Evolutionary conservation across 2,888 invertebrate genomes (phyloP).

Genomic region (Yponomeuta plumbellus): DNA sequence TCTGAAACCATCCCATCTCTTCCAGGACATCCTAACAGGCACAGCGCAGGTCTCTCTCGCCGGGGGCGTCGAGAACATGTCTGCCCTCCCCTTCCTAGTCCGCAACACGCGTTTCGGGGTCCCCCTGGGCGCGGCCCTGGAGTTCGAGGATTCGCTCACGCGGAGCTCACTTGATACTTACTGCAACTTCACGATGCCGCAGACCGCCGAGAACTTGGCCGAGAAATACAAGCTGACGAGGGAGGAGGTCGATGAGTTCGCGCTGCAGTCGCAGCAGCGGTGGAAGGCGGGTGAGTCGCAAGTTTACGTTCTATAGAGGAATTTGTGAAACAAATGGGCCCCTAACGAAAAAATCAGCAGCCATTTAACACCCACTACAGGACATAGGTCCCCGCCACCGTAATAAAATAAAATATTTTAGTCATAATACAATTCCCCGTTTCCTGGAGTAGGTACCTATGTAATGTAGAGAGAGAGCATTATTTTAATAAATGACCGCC

Average conservation of each 20-base stretch:
- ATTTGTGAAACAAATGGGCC: not conserved
- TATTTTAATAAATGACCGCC: no score
- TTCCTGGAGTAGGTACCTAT: no score
- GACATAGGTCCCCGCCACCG: no score
- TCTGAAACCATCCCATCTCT: not conserved
- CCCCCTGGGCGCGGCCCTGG: constrained; percentile 82
- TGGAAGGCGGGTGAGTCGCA: constrained; percentile 86
- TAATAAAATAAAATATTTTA: no score
- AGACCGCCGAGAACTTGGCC: constrained; percentile 95
- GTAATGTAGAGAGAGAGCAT: no score
- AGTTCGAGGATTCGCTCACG: constrained; percentile 87
- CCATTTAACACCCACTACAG: no score
- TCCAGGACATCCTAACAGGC: constrained; percentile 88
- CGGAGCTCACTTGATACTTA: constrained; percentile 87
- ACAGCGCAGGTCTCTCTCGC: constrained; percentile 90
- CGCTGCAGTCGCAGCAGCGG: constrained; percentile 87
- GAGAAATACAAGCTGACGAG: constrained; percentile 86
- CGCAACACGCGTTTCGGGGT: constrained; percentile 92
- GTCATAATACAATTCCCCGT: no score
- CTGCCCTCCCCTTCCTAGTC: constrained; percentile 89
- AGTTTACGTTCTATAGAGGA: constrained; percentile 12
- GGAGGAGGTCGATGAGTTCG: constrained; percentile 89
- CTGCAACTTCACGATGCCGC: constrained; percentile 94
- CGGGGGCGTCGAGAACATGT: constrained; percentile 97
- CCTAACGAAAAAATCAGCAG: not conserved